Conservation (phyloP, 2,797 vertebrate genomes). For the Semotilus atromaculatus region DNA sequence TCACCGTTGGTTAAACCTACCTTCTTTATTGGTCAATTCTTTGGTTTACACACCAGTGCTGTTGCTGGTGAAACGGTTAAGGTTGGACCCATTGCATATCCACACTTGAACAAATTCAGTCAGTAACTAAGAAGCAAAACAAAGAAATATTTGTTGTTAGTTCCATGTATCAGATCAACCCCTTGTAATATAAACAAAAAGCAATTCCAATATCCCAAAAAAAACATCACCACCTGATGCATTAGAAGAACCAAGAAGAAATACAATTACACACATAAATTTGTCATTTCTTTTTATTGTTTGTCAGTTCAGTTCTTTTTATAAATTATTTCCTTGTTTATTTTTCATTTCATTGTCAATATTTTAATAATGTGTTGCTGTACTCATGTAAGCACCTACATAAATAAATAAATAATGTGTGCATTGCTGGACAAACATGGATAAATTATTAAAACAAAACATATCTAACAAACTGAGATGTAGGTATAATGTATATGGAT, state of each 20-base stretch:
- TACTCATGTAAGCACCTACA: conserved; percentile 52
- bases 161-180: background rate
- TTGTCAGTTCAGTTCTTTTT: background rate
- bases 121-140: background rate
- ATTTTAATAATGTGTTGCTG: conserved; percentile 64
- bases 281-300: background rate
- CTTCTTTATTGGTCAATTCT: background rate
- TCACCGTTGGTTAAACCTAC: conserved; percentile 84
- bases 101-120: background rate
- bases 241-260: background rate
- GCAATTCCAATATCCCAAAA: background rate
- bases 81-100: background rate
- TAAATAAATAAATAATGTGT: conserved; percentile 48
- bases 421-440: conserved; percentile 56
- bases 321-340: conserved; percentile 53
- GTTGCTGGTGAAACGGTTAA: conserved; percentile 5
- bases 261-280: background rate
- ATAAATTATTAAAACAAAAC: background rate
- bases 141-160: background rate
- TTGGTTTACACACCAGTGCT: conserved; percentile 9
- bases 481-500: background rate
- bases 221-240: background rate
- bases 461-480: background rate
- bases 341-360: conserved; percentile 44
- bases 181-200: conserved; percentile 1